Evolutionary conservation across 2,888 invertebrate genomes (phyloP), one percentile per base, ranked within the genome.

Genomic region (Drosophila mimetica): DNA sequence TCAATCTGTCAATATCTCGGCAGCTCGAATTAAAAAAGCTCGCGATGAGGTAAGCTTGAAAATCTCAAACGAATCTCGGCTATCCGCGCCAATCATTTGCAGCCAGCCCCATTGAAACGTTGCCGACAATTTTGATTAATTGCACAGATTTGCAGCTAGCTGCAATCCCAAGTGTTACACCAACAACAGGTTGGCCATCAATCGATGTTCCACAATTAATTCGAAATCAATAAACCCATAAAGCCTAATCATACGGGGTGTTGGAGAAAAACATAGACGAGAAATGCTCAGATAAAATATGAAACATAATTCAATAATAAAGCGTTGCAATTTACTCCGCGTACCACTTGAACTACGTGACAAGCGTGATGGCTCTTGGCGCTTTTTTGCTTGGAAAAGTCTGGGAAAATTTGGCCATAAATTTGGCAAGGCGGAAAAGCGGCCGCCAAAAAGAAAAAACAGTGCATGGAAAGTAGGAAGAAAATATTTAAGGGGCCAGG

Each of bases 341-440:
- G 14, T 20, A 44, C 57, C 67, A 64, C 41, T 67, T 59, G 67
- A 53, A 64, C 74, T 77, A 76, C 75, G 76, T 74, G 77, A 77
- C 55, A 57, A 67, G 66, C 77, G 76, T 77, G 77, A 76, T 74
- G 77, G 47, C 76, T 66, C 48, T 59, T 28, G 58, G 76, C 53
- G 44, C 7, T 25, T 34, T 53, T 9, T 11, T 5, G 6, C 13
- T n/a, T n/a, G 22, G 57, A 52, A 50, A 70, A 72, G 59, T 70
- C 70, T 70, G 70, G 73, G 70, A 70, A 70, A 53, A 55, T 32
- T 41, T 60, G 46, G 47, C 44, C 71, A 70, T 75, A 74, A 74
- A 74, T 75, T 55, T 59, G 42, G 16, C 39, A 41, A 57, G 36
- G 51, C 66, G 67, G 41, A 41, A 61, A 53, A 61, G 25, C 37